Base-by-base conservation (phyloP, 2,888 invertebrate species). In the Tipula lateralis region DNA sequence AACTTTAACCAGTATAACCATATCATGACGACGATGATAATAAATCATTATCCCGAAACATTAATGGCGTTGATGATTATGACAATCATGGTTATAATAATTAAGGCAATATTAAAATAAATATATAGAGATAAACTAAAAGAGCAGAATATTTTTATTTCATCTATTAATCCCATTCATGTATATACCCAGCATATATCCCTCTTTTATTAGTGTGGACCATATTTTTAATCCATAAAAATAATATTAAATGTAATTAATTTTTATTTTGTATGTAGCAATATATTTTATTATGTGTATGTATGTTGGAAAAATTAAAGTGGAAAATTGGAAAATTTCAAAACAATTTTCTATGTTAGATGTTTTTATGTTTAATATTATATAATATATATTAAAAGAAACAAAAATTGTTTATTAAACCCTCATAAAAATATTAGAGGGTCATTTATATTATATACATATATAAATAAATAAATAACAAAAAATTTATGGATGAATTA, bases 111-210 rank as follows among this genome's bases (percentile, higher is more conserved):
- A 66, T 50, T 50, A 50, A 50, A 50, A 50, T 24, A n/a, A n/a
- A n/a, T n/a, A n/a, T n/a, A n/a, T n/a, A 50, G n/a, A 66, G 66
- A 66, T 66, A 66, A 66, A 66, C 66, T 66, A 66, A 66, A 66
- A 66, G 66, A 66, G 24, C 24, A 24, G 9, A 66, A 66, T 66
- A 66, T 66, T 66, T 66, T 66, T 66, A 24, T 66, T 66, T 66
- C 66, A 24, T 66, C 66, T 66, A 66, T 66, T 66, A 66, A 66
- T 66, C 66, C 66, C 24, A 66, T 66, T 66, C 66, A 66, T 66
- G 5, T 24, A 66, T 44, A 16, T n/a, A 44, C 16, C 44, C 5
- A 66, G 24, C 6, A n/a, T 66, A 66, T 24, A 66, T 66, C 66
- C 66, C 24, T 24, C 19, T 66, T 66, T 66, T 66, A 66, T 66